Evolutionary conservation across 2,113 vertebrate genomes (phyloP), one percentile per base, ranked within the genome.

Genomic region (Lepidothrix coronata): DNA sequence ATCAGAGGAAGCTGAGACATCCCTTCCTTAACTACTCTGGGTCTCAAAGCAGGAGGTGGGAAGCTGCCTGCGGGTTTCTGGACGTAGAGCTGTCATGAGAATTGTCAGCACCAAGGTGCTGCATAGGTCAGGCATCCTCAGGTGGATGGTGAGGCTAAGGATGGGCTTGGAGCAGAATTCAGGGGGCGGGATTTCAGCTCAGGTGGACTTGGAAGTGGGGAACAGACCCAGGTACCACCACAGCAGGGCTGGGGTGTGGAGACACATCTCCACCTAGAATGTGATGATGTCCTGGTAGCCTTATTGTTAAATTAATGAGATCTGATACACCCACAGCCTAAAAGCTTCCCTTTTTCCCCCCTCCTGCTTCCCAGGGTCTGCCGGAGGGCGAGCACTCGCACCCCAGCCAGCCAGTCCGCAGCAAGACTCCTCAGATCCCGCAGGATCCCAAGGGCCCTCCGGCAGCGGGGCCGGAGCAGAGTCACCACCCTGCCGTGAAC

Each of bases 381-480:
- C 79, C 98, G 0, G 99, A 99, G 75, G 97, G 98, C 1, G 99
- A 99, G 19, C 97, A 99, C 83, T 93, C 97, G 8, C 99, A 98
- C 89, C 82, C 97, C 39, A 97, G 91, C 92, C 97, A 98, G 89
- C 96, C 98, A 0, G 96, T 91, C 6, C 98, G 98, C 92, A 97
- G 98, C 95, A 99, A 99, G 97, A 98, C 98, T 35, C 97, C 99
- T 75, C 98, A 98, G 94, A 97, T 98, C 59, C 97, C 98, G 3
- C 98, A 98, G 94, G 99, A 99, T 79, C 97, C 98, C 23, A 99
- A 99, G 96, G 98, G 98, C 73, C 91, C 97, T 0, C 65, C 97
- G 24, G 95, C 97, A 4, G 88, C 96, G 5, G 97, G 94, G 21
- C 78, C 93, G 0, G 99, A 99, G 28, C 98, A 96, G 95, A 96